A percentile compares a stretch with the other conserved stretches of the same genome.
Conservation (phyloP, 2,888 invertebrate genomes). For the Sesamia inferens region DNA sequence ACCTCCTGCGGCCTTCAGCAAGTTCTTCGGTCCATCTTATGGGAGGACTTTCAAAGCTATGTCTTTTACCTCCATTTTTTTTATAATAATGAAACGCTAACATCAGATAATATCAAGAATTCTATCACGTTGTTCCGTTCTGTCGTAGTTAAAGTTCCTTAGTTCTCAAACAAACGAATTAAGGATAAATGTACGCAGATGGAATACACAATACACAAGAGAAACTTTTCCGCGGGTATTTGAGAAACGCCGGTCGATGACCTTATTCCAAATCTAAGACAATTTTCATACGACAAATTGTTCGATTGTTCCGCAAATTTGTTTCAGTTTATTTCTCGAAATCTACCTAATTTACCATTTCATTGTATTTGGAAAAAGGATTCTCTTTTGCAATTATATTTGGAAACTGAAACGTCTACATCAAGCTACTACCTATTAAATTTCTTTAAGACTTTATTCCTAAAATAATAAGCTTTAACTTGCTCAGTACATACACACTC, state of each 20-base stretch:
- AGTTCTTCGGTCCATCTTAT: too few relatives aligned
- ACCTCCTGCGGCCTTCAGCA: too few relatives aligned
- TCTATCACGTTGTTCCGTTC: neutral
- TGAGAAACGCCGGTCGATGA: neutral
- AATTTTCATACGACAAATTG: neutral
- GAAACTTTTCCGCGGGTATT: neutral
- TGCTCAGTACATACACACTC: too few relatives aligned
- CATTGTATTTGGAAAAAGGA: neutral
- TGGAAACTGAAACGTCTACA: neutral
- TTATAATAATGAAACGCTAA: neutral
- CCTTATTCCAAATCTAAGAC: neutral
- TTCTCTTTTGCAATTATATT: neutral
- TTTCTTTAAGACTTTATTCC: too few relatives aligned
- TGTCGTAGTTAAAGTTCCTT: conserved; percentile 13
- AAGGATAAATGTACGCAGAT: neutral
- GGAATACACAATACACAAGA: conserved; percentile 1
- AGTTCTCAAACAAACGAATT: conserved; percentile 2
- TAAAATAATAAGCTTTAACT: too few relatives aligned
- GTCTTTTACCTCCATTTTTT: neutral
- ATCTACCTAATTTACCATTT: neutral
- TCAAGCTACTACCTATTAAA: neutral
- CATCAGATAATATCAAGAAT: neutral
- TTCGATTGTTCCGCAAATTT: neutral
- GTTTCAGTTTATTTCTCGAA: neutral
- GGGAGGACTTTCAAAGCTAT: too few relatives aligned